Percentiles rank a stretch among this genome's conserved stretches.
These are phyloP conservation scores for Achroia grisella DNA, from an alignment of 1,140 invertebrate genomes.

Conservation along the genomic window DNA sequence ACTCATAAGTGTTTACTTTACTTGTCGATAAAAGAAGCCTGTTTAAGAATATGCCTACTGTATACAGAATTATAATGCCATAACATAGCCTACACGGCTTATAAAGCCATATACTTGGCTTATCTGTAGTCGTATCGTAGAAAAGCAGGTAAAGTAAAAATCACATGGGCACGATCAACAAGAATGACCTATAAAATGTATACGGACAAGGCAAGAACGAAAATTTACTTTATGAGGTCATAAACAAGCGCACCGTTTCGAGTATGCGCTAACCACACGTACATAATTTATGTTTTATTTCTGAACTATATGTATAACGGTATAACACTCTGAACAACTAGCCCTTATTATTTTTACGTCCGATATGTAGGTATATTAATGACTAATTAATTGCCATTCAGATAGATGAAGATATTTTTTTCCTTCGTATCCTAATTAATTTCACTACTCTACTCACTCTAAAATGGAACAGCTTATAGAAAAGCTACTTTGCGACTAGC, in stretches of 20 bases:
- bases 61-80: not conserved
- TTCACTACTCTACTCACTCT: too few species aligned
- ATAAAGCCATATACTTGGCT: constrained; percentile 4
- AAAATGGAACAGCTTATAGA: too few species aligned
- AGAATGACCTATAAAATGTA: constrained; percentile 27
- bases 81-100: not conserved
- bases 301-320: too few species aligned
- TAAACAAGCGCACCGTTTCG: constrained; percentile 18
- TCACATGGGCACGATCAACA: constrained; percentile 20
- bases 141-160: constrained; percentile 16
- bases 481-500: too few species aligned
- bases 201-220: constrained; percentile 22
- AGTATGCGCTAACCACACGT: too few species aligned
- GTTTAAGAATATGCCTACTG: not conserved
- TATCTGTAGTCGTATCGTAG: constrained; percentile 6
- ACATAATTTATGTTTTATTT: not conserved
- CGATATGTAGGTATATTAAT: too few species aligned
- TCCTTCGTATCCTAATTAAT: too few species aligned
- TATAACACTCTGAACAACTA: too few species aligned
- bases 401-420: too few species aligned
- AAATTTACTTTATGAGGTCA: constrained; percentile 32
- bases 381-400: too few species aligned
- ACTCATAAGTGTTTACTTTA: constrained; percentile 12
- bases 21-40: constrained; percentile 3
- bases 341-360: too few species aligned